Base-by-base conservation (phyloP, 1,140 invertebrate species). In the Pygmarrhopalites habei region DNA sequence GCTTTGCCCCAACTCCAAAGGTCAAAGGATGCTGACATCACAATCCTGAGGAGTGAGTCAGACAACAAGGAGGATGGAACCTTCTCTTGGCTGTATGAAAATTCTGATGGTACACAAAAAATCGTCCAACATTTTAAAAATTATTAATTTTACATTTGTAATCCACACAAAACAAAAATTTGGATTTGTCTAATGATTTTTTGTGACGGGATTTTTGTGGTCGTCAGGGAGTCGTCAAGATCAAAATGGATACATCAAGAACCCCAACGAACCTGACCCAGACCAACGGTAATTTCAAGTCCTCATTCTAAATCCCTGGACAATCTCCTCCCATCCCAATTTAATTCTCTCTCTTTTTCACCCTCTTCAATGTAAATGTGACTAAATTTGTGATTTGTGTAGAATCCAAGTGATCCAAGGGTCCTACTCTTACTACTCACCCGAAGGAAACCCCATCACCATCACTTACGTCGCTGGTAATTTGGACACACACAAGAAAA, bases 341-440 rank as follows among this genome's bases (percentile, higher is more conserved):
- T n/a, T n/a, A n/a, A n/a, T n/a, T n/a, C n/a, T n/a, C n/a, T n/a
- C n/a, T n/a, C n/a, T n/a, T n/a, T n/a, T n/a, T n/a, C n/a, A n/a
- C n/a, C n/a, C n/a, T n/a, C n/a, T n/a, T n/a, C n/a, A n/a, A n/a
- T n/a, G n/a, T n/a, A n/a, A n/a, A n/a, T n/a, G n/a, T n/a, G n/a
- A n/a, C n/a, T n/a, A n/a, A n/a, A n/a, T n/a, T n/a, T n/a, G n/a
- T n/a, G n/a, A n/a, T n/a, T n/a, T n/a, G n/a, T n/a, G n/a, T n/a
- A n/a, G n/a, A n/a, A 49, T 49, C 46, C 46, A 49, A 49, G 46
- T 49, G 46, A 21, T 21, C 5, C 12, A 49, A 19, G 46, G 46
- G 12, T 49, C 46, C 46, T 49, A 49, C 77, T 83, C 84, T 60
- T 89, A 84, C 74, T 91, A 46, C 88, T 86, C 47, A 23, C 57